These are phyloP conservation scores for Pristionchus japonicus DNA, from an alignment of 2,888 invertebrate species.

Conservation along the genomic window DNA sequence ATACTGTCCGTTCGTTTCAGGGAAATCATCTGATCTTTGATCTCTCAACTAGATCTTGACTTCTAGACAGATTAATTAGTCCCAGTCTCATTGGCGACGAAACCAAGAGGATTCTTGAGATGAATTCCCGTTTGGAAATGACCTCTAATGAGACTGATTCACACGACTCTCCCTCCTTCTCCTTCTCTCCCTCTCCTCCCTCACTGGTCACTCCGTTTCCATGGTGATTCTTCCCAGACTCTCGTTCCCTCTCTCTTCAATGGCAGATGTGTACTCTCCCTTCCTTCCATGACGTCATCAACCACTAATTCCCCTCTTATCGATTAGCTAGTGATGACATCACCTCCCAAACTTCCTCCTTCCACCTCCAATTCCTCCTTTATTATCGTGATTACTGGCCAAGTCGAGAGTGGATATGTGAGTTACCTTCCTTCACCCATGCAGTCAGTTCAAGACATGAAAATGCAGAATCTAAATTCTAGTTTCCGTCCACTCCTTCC, in stretches of 20 bases:
- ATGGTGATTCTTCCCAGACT: background rate
- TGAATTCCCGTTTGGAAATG: background rate
- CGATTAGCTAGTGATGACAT: background rate
- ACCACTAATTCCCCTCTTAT: background rate
- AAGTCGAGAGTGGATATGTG: conserved; percentile 47
- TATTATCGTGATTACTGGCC: conserved; percentile 40
- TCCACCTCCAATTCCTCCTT: background rate
- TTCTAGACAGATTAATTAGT: no score
- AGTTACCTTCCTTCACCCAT: background rate
- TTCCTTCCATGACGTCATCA: conserved; percentile 7
- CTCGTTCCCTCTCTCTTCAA: background rate
- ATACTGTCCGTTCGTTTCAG: no score
- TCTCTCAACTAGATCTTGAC: no score
- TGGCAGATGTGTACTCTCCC: background rate
- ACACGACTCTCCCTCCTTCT: background rate
- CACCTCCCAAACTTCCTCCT: background rate
- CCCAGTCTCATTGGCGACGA: no score
- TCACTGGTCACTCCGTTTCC: conserved; percentile 40
- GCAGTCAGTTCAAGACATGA: no score
- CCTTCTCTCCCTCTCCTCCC: background rate
- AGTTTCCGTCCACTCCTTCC: conserved; percentile 44
- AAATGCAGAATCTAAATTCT: background rate
- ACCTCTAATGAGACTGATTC: background rate
- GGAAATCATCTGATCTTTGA: no score
- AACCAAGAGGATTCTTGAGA: no score